Conservation (phyloP, 2,888 invertebrate genomes). For the Yponomeuta malinellus region DNA sequence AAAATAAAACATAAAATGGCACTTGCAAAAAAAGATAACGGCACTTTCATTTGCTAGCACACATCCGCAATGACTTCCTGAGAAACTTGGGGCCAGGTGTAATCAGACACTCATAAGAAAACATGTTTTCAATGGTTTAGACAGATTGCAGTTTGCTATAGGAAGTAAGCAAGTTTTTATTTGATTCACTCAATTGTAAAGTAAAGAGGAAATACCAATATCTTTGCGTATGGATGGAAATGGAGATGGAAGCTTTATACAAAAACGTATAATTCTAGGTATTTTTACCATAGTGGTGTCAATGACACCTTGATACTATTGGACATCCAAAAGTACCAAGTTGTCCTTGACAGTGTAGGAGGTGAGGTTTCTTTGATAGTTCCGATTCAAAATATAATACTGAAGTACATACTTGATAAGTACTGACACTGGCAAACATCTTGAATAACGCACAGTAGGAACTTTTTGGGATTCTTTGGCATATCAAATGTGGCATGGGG, state of each 20-base stretch:
- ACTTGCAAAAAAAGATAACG: constrained; percentile 8
- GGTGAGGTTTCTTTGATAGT: no score
- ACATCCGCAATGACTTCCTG: neutral
- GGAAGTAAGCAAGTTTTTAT: neutral
- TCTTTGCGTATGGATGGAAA: neutral
- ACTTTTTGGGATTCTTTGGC: no score
- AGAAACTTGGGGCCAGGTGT: neutral
- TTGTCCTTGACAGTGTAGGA: no score
- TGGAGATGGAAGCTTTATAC: neutral
- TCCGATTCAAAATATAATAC: no score
- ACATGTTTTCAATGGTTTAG: neutral
- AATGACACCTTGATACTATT: no score
- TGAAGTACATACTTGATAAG: no score
- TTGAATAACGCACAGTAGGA: no score
- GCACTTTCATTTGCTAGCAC: neutral
- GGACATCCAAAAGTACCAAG: no score
- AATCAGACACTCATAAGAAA: neutral
- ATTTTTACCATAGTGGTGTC: no score
- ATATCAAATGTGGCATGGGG: no score
- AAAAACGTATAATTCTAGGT: no score
- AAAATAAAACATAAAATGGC: neutral
- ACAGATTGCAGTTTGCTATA: neutral
- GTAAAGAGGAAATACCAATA: neutral
- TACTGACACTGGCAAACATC: no score
- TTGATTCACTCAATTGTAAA: constrained; percentile 5